These are phyloP conservation scores for Scophthalmus maximus DNA, from an alignment of 2,113 vertebrate genomes.

Conservation along the genomic window DNA sequence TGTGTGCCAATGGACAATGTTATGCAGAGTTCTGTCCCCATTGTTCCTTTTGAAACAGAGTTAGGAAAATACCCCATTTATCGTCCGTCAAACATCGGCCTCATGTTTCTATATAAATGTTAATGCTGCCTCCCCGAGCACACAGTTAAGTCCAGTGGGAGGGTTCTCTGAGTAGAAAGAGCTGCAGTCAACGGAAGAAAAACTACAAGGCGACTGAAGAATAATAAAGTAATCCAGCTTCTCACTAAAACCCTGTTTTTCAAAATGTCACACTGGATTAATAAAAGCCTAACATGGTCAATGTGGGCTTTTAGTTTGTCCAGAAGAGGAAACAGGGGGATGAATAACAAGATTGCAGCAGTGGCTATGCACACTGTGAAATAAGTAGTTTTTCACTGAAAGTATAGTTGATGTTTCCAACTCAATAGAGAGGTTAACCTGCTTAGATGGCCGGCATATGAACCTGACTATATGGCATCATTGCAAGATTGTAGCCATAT, in stretches of 20 bases:
- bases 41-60: conserved; percentile 69
- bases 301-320: conserved; percentile 40
- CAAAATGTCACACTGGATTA: conserved; percentile 78
- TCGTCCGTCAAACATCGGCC: conserved; percentile 67
- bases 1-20: conserved; percentile 51
- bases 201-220: conserved; percentile 55
- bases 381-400: neutral
- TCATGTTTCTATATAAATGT: conserved; percentile 81
- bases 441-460: neutral
- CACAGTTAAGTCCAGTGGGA: conserved; percentile 30
- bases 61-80: conserved; percentile 76
- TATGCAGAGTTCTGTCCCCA: conserved; percentile 45
- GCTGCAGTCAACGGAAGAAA: conserved; percentile 27
- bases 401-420: neutral
- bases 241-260: conserved; percentile 55
- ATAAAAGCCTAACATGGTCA: conserved; percentile 49
- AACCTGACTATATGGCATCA: neutral
- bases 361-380: neutral
- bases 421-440: neutral
- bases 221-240: conserved; percentile 70
- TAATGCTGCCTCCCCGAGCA: conserved; percentile 69
- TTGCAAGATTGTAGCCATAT: neutral
- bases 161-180: conserved; percentile 41
- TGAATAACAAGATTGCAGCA: conserved; percentile 10
- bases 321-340: conserved; percentile 6